Evolutionary conservation across 1,140 invertebrate genomes (phyloP), one percentile per base, ranked within the genome.

Genomic region (Microplitis mediator): DNA sequence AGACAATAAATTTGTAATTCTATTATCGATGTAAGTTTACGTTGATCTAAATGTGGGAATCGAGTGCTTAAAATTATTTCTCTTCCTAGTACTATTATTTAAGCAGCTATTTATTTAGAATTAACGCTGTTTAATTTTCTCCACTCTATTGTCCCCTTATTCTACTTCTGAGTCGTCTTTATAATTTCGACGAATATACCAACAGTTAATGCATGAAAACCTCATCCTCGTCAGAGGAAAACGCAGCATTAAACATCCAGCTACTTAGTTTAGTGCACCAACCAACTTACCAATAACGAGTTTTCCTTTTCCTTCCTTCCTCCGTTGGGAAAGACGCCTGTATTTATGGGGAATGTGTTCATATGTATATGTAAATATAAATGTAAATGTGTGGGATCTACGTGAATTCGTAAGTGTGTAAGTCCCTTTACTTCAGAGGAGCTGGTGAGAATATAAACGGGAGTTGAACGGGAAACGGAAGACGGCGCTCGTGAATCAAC

Each of bases 401-500:
- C 2, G 61, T 63, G 34, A 36, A 34, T 39, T 2, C 11, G 63
- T 2, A 16, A 50, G 23, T 65, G 14, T 16, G 14, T 3, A 14
- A 45, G 14, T 23, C 16, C 56, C 56, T 58, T 23, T 58, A 9
- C 56, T 58, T 58, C 9, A 23, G 32, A 5, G 60, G 32, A 32
- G 60, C 4, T 11, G 23, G 63, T 31, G 63, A 65, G 63, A 50
- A 51, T 39, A 50, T 58, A 51, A 61, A 34, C 56, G 65, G 54
- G 45, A 50, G 35, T 66, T 13, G 68, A 61, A 58, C 14, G 58
- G 66, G 68, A 61, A 51, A 68, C 68, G 71, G 65, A 50, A 67
- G 45, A 50, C 63, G 36, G 56, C 64, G 69, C 58, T 73, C 71
- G 71, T 73, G 71, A 73, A 73, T 73, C 71, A 73, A 69, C 71